phyloP scores from a whole-genome alignment of 2,113 vertebrate genomes.

The Empidonax traillii region DNA sequence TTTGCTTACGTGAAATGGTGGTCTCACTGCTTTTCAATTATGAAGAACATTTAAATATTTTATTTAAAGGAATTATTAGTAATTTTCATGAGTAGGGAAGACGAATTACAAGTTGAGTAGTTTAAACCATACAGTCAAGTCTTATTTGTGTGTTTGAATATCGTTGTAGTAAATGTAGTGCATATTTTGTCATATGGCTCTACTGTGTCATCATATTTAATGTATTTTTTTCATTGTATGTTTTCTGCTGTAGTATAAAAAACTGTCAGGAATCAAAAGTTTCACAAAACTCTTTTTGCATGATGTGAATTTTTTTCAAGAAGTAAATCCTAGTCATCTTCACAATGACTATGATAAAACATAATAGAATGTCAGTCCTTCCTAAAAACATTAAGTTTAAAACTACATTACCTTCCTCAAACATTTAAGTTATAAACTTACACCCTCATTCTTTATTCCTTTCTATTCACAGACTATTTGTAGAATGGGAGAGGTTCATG shows the following conservation, averaged over 20 bases:
- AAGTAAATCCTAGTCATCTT: background rate
- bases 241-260: background rate
- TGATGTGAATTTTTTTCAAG: background rate
- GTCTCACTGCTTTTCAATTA: conserved; percentile 6
- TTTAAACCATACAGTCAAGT: background rate
- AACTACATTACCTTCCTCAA: background rate
- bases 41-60: conserved; percentile 31
- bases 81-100: background rate
- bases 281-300: background rate
- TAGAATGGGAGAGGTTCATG: background rate
- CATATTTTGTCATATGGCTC: background rate
- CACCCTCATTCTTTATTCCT: background rate
- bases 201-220: background rate
- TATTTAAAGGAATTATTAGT: background rate
- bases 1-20: background rate
- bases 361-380: background rate
- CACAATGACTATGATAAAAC: background rate
- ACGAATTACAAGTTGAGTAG: background rate
- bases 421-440: background rate
- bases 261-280: background rate
- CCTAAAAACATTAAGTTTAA: background rate
- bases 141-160: background rate
- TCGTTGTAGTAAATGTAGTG: background rate
- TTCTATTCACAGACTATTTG: background rate
- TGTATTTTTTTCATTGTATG: background rate